A percentile compares a stretch with the other conserved stretches of the same genome.
phyloP scores from a whole-genome alignment of 1,140 invertebrate species.

The Rhopalosiphum maidis region DNA sequence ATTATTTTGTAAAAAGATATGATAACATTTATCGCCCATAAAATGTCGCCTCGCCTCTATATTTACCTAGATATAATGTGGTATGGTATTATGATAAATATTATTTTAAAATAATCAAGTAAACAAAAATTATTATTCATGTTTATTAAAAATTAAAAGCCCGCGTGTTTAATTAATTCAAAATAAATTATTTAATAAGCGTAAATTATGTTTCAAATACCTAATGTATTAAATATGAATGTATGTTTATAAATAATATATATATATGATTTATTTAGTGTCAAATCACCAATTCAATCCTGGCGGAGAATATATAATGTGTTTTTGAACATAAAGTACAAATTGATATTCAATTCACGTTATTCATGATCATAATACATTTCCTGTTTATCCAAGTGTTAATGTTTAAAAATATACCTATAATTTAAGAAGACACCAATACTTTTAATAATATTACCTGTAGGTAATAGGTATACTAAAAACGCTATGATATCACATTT shows the following conservation, averaged over 20 bases:
- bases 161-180: not conserved
- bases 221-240: not conserved
- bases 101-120: not conserved
- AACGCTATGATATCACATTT: not conserved
- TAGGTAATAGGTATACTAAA: not conserved
- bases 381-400: constrained; percentile 29
- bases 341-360: not conserved
- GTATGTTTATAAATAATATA: too few relatives aligned
- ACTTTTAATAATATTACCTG: not conserved
- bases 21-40: too few relatives aligned
- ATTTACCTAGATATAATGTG: not conserved
- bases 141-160: not conserved
- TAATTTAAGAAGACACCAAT: not conserved
- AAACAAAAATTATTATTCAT: not conserved
- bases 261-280: not conserved
- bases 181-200: not conserved
- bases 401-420: not conserved
- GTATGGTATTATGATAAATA: not conserved
- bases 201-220: not conserved
- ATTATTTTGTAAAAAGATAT: too few relatives aligned
- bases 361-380: not conserved
- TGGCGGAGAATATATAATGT: not conserved
- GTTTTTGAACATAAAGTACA: not conserved
- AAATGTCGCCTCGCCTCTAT: too few relatives aligned
- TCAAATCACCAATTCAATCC: not conserved